Evolutionary conservation across 2,888 invertebrate species (phyloP).

Genomic region (Aradus depressus): DNA sequence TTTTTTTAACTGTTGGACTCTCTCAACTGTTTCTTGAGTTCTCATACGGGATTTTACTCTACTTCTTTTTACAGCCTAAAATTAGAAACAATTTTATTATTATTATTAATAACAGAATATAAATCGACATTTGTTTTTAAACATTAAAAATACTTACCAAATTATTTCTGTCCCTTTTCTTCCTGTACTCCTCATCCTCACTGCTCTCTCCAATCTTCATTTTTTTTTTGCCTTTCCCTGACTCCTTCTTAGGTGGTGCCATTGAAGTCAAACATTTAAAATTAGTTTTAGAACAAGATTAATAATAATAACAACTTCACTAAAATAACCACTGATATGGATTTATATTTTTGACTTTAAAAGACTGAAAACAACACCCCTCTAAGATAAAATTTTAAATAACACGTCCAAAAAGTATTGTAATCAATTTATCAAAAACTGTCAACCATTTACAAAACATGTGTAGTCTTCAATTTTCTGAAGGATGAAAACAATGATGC

Average conservation of each 20-base stretch:
- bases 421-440: too few species aligned
- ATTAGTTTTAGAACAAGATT: too few species aligned
- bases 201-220: constrained; percentile 25
- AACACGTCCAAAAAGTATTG: too few species aligned
- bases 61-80: constrained; percentile 70
- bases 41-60: constrained; percentile 65
- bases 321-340: too few species aligned
- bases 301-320: too few species aligned
- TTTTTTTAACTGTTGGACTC: constrained; percentile 61
- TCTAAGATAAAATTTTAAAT: too few species aligned
- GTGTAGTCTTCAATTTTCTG: too few species aligned
- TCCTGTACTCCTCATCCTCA: constrained; percentile 60
- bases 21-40: constrained; percentile 62
- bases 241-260: constrained; percentile 12
- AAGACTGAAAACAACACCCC: too few species aligned
- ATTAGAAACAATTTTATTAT: constrained; percentile 27
- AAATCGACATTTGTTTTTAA: background rate
- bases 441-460: too few species aligned
- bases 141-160: constrained; percentile 41
- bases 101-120: constrained; percentile 4
- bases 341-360: too few species aligned
- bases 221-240: constrained; percentile 23
- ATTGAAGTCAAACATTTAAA: too few species aligned
- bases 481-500: too few species aligned
- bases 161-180: constrained; percentile 65